Conservation (phyloP, 2,888 invertebrate species). For the Antheraea assamensis region DNA sequence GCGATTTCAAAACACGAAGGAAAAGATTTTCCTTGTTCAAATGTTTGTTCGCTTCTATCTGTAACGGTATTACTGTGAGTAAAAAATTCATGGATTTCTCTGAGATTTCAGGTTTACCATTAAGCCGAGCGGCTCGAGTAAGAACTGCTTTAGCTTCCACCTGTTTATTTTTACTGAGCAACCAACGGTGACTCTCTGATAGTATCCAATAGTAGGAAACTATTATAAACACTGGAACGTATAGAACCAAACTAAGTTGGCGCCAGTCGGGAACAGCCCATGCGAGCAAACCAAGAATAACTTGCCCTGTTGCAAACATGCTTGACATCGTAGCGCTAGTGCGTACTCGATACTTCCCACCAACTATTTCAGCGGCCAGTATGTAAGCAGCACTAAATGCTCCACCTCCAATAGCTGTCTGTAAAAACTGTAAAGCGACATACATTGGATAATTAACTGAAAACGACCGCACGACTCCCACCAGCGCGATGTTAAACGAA, state of each 20-base stretch:
- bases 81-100: slow-evolving; percentile 67
- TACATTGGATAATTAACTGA: slow-evolving; percentile 73
- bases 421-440: slow-evolving; percentile 63
- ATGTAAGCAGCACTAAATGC: slow-evolving; percentile 73
- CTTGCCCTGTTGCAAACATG: slow-evolving; percentile 88
- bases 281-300: slow-evolving; percentile 85
- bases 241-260: slow-evolving; percentile 83
- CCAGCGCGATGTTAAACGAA: slow-evolving; percentile 64
- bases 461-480: slow-evolving; percentile 67
- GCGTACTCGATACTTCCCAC: slow-evolving; percentile 86
- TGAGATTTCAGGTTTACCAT: slow-evolving; percentile 76
- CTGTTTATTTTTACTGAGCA: slow-evolving; percentile 85
- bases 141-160: slow-evolving; percentile 83
- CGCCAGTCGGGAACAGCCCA: slow-evolving; percentile 88
- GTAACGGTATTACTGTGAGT: slow-evolving; percentile 55
- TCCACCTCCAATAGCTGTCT: slow-evolving; percentile 71
- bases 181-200: slow-evolving; percentile 89
- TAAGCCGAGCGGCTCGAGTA: slow-evolving; percentile 83
- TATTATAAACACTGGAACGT: slow-evolving; percentile 85
- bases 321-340: slow-evolving; percentile 87
- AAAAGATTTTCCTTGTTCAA: slow-evolving; percentile 47
- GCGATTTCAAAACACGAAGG: slow-evolving; percentile 76
- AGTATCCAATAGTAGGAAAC: slow-evolving; percentile 85
- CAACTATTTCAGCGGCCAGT: slow-evolving; percentile 88
- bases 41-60: slow-evolving; percentile 39